Evolutionary conservation across 2,888 invertebrate species (phyloP), one percentile per base, ranked within the genome.

Genomic region (Lutraria lutraria): DNA sequence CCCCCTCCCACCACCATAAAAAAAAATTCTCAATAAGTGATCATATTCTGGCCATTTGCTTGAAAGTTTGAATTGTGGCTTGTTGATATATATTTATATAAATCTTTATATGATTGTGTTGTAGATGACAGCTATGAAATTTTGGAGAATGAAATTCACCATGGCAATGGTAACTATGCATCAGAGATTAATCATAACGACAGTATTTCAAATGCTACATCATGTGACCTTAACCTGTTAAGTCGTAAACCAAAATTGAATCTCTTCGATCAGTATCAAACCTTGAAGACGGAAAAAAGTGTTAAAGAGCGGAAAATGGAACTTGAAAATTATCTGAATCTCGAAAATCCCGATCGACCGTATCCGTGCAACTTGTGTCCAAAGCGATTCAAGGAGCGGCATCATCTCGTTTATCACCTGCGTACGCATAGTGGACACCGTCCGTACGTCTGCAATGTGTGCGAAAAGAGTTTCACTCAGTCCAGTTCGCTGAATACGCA

Each of bases 401-500:
- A 90, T 76, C 90, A 90, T 85, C 83, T 90, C 54, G 89, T 86
- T 19, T 90, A 90, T 60, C 90, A 90, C 31, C 43, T 90, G 16
- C 81, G 90, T 19, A 90, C 87, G 19, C 90, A 90, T 72, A 89
- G 89, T 29, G 90, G 90, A 10, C 87, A 85, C 19, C 54, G 90
- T 25, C 90, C 90, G 4, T 90, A 90, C 43, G 80, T 80, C 52
- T 90, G 90, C 54, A 84, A 81, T 8, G 79, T 89, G 0, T 90
- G 90, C 56, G 53, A 53, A n/a, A 90, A 90, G 63, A 63, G 79
- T 0, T 90, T 90, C 60, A 90, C 90, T 12, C 90, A 90, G 83
- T 87, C 90, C 19, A 90, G 90, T 68, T 90, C 90, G 8, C 83
- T 90, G 6, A 90, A 90, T 80, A 90, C 90, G n/a, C 90, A 90